phyloP scores from a whole-genome alignment of 1,140 invertebrate genomes.

The fruit fly (Drosophila melanogaster) region Release_6_plus_ISO1_MT NT_033777.3:14070501-14071000 shows the following conservation, averaged over 20 bases:
- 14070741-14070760: slow-evolving; percentile 1
- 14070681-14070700: slow-evolving; percentile 12
- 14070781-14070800: slow-evolving; percentile 37
- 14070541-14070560: slow-evolving; percentile 45
- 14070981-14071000: slow-evolving; percentile 6
- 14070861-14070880: slow-evolving; percentile 31
- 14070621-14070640: slow-evolving; percentile 10
- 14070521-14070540: slow-evolving; percentile 54
- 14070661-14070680: slow-evolving; percentile 49
- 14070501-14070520: slow-evolving; percentile 25
- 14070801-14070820: slow-evolving; percentile 41
- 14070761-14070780: slow-evolving; percentile 23
- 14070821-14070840: slow-evolving; percentile 77
- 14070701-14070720: not conserved
- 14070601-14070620: not conserved
- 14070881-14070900: slow-evolving; percentile 47
- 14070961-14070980: slow-evolving; percentile 45
- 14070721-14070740: slow-evolving; percentile 11
- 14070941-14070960: slow-evolving; percentile 30
- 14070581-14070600: slow-evolving; percentile 4
- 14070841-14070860: slow-evolving; percentile 61
- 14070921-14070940: slow-evolving; percentile 40
- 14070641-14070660: slow-evolving; percentile 28
- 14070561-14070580: slow-evolving; percentile 48
- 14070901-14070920: slow-evolving; percentile 17